phyloP scores from a whole-genome alignment of 2,113 vertebrate genomes.

The Oryzias woworae region DNA sequence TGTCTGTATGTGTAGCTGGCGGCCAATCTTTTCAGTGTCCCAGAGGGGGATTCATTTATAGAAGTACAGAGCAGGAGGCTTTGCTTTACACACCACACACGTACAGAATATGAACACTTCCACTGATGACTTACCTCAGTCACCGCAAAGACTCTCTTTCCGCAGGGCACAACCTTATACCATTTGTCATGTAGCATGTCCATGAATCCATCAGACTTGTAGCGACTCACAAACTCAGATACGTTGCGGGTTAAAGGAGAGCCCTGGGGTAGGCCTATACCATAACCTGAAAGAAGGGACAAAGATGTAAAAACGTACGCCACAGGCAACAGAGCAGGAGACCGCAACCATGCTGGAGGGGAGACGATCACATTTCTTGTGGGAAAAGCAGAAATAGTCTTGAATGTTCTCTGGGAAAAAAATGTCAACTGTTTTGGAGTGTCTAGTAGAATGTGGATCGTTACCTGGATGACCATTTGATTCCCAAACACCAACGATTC shows the following conservation, averaged over 20 bases:
- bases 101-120: constrained; percentile 32
- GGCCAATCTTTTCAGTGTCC: constrained; percentile 45
- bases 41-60: constrained; percentile 53
- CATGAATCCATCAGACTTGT: constrained; percentile 96
- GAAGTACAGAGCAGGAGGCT: constrained; percentile 34
- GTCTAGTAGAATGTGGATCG: constrained; percentile 29
- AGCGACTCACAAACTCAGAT: constrained; percentile 91
- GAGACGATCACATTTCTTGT: neutral
- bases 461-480: no score
- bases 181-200: constrained; percentile 96
- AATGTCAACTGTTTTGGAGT: constrained; percentile 30
- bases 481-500: no score
- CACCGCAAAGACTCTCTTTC: constrained; percentile 91
- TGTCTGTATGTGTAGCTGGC: constrained; percentile 29
- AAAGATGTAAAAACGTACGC: constrained; percentile 17
- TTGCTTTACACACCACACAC: constrained; percentile 48
- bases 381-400: constrained; percentile 12
- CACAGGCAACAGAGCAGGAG: constrained; percentile 4
- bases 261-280: constrained; percentile 92
- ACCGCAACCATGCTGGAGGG: constrained; percentile 10
- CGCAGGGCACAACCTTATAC: constrained; percentile 94
- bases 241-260: constrained; percentile 91
- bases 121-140: constrained; percentile 83
- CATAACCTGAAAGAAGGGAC: constrained; percentile 81
- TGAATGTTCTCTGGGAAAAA: constrained; percentile 42